Base-by-base conservation (phyloP, 2,113 vertebrate genomes). In the Ictalurus punctatus region DNA sequence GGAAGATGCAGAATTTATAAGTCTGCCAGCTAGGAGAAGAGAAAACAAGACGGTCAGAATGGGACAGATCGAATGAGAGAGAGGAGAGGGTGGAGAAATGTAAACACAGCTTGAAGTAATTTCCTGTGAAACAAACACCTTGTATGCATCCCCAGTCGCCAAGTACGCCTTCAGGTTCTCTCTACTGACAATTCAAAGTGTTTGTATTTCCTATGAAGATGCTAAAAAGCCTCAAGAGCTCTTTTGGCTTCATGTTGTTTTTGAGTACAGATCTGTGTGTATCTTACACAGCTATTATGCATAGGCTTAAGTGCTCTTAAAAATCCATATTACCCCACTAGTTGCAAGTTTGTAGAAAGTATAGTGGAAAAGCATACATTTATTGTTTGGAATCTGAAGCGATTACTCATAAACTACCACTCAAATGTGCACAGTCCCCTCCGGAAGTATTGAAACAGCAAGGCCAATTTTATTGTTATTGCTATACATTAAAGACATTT, bases 161-260 rank as follows among this genome's bases (percentile, higher is more conserved):
- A 23, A 88, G 82, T 48, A 78, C 37, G 56, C 19, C 23, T 89
- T 69, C 56, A 78, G 48, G 40, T 56, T 40, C 44, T 78, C 21
- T 23, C 44, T 54, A n/a, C 83, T 89, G 73, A 37, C 44, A 56
- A 37, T 65, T 73, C 21, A 25, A 69, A 27, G 59, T 80, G 83
- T 86, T 34, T 88, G 65, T 58, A 80, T 69, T 87, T 78, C 59
- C 71, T 85, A 37, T 63, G 82, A 78, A 89, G 71, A 63, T 82
- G 19, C 25, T 78, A 78, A 80, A 89, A 85, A 69, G 61, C 58
- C 59, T 89, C 82, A n/a, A 67, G 44, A 79, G 88, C 88, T 44
- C 83, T 88, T 54, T 10, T 30, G 30, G 34, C 34, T 76, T 40
- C 58, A 74, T 48, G 30, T 80, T 56, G 27, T 25, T 25, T 56